Evolutionary conservation across 1,140 invertebrate species (phyloP).

Genomic region (Drosophila quadrilineata): DNA sequence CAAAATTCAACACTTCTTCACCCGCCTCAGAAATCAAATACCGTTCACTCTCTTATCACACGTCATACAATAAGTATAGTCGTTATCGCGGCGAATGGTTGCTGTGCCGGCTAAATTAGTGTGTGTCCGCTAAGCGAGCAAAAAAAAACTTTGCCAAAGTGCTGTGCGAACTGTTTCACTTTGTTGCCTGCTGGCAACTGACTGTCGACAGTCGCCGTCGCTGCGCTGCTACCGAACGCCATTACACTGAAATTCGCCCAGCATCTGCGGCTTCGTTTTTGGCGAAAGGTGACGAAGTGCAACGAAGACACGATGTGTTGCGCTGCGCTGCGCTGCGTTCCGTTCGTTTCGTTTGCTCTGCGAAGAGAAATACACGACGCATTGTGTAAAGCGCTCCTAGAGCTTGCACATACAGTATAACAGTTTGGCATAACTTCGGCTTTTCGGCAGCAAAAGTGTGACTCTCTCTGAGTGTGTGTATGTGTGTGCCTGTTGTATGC

Average conservation of each 20-base stretch:
- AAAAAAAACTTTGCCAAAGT: slow-evolving; percentile 24
- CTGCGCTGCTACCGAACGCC: too few relatives aligned
- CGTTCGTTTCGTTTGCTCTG: background rate
- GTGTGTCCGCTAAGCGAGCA: too few relatives aligned
- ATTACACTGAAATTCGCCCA: too few relatives aligned
- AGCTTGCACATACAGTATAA: too few relatives aligned
- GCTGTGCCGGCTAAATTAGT: slow-evolving; percentile 12
- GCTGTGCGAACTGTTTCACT: slow-evolving; percentile 69
- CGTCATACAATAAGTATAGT: background rate
- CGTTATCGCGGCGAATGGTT: slow-evolving; percentile 9
- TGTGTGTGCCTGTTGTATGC: too few relatives aligned
- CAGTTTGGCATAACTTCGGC: slow-evolving; percentile 46
- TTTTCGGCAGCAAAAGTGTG: background rate
- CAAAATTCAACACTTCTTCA: too few relatives aligned
- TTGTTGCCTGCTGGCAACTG: slow-evolving; percentile 68
- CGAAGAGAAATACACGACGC: slow-evolving; percentile 25
- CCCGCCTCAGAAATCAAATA: too few relatives aligned
- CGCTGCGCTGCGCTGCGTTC: too few relatives aligned
- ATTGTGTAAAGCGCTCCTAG: slow-evolving; percentile 37
- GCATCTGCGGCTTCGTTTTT: too few relatives aligned
- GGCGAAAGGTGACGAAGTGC: slow-evolving; percentile 14
- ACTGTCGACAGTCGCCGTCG: background rate
- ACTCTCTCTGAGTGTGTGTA: background rate
- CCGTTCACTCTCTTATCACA: too few relatives aligned
- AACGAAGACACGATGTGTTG: slow-evolving; percentile 29